Evolutionary conservation across 2,113 vertebrate species (phyloP).

Genomic region (Ginglymostoma cirratum): DNA sequence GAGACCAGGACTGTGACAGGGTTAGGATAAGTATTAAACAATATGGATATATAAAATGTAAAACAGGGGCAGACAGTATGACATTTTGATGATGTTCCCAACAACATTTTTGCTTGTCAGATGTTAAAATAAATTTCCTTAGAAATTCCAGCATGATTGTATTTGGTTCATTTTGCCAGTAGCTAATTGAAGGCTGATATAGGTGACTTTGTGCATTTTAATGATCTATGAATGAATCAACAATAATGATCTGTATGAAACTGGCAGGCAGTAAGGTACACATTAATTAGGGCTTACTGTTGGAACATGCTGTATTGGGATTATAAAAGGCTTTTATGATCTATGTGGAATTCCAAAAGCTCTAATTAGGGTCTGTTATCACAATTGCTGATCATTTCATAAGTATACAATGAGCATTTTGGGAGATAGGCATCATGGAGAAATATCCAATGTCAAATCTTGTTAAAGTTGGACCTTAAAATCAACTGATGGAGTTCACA

Average conservation of each 20-base stretch:
- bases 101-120: background rate
- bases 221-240: background rate
- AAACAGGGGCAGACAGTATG: background rate
- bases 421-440: background rate
- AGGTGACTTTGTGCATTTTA: background rate
- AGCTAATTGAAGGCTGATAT: background rate
- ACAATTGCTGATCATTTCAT: background rate
- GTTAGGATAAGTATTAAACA: background rate
- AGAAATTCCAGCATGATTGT: background rate
- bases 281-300: background rate
- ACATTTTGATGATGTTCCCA: background rate
- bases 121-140: background rate
- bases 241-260: background rate
- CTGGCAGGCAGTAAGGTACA: background rate
- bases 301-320: background rate
- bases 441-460: background rate
- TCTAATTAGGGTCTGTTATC: background rate
- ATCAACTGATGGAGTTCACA: background rate
- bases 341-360: background rate
- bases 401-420: background rate
- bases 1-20: background rate
- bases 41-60: background rate
- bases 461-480: background rate
- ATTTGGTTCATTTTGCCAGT: background rate
- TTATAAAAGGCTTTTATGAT: background rate